Conservation (phyloP, 2,797 vertebrate species). For the Sylvia borin region DNA sequence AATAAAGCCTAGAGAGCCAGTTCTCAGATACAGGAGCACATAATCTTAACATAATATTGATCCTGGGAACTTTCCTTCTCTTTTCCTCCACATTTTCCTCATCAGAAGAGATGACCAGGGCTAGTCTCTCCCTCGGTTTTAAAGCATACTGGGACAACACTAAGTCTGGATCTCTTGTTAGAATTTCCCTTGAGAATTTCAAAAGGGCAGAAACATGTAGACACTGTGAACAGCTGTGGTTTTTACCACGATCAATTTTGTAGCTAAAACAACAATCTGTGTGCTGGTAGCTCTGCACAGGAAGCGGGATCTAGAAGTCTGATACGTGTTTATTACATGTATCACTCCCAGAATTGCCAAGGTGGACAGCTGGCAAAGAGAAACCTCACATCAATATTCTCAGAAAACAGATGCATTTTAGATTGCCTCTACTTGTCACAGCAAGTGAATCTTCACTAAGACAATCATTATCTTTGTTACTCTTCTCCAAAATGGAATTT, state of each 20-base stretch:
- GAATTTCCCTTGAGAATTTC: not conserved
- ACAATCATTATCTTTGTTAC: not conserved
- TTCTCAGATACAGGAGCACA: not conserved
- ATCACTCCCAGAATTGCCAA: not conserved
- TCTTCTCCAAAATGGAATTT: not conserved
- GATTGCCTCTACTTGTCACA: not conserved
- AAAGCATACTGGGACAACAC: not conserved
- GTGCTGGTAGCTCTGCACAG: not conserved
- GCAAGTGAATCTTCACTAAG: not conserved
- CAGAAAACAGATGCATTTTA: not conserved
- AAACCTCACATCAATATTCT: not conserved
- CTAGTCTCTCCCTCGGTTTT: not conserved
- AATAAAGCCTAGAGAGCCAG: not conserved
- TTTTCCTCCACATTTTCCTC: not conserved
- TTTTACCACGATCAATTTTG: not conserved
- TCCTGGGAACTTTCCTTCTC: not conserved
- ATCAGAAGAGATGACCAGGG: not conserved
- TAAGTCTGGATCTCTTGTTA: not conserved
- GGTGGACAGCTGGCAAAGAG: not conserved
- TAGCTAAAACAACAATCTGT: not conserved
- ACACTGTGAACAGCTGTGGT: not conserved
- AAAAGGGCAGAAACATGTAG: not conserved
- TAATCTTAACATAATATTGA: not conserved
- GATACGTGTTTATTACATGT: not conserved
- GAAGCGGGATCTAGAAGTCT: not conserved